Conservation (phyloP, 1,140 invertebrate species). For the Varroa destructor region DNA sequence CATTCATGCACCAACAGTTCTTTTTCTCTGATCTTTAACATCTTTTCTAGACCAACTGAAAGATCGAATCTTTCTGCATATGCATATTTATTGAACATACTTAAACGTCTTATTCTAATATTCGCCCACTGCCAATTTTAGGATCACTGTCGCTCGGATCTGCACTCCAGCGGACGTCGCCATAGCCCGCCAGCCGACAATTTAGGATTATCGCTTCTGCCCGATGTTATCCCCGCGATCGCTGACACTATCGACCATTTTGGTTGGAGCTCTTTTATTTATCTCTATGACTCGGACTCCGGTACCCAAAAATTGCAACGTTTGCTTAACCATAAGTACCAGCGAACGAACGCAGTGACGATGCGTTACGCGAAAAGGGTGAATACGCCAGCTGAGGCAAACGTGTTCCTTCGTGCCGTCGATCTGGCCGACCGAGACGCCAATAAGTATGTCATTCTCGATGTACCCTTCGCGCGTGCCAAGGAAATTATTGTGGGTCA, state of each 20-base stretch:
- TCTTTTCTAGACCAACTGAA: too few species aligned
- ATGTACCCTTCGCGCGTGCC: slow-evolving; percentile 68
- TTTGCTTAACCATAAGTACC: slow-evolving; percentile 68
- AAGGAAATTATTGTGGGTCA: slow-evolving; percentile 72
- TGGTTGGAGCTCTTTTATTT: slow-evolving; percentile 80
- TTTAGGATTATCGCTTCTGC: neutral
- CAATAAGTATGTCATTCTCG: slow-evolving; percentile 69
- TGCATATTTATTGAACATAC: too few species aligned
- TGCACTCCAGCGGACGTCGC: neutral
- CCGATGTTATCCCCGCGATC: slow-evolving; percentile 55
- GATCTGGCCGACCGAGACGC: slow-evolving; percentile 36
- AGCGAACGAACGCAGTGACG: slow-evolving; percentile 53
- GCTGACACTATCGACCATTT: slow-evolving; percentile 81
- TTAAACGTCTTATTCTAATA: too few species aligned
- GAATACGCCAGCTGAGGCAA: slow-evolving; percentile 40
- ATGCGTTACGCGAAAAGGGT: slow-evolving; percentile 42
- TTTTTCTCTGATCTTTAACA: too few species aligned
- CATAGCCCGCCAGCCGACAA: slow-evolving; percentile 18
- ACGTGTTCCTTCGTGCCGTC: slow-evolving; percentile 38
- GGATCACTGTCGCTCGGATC: slow-evolving; percentile 23
- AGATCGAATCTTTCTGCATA: too few species aligned
- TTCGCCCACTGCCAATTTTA: neutral
- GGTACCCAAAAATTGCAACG: slow-evolving; percentile 73
- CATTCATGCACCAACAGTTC: too few species aligned
- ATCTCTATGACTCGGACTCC: slow-evolving; percentile 85